Evolutionary conservation across 2,888 invertebrate species (phyloP).

Genomic region (Stenotaenia linearis): DNA sequence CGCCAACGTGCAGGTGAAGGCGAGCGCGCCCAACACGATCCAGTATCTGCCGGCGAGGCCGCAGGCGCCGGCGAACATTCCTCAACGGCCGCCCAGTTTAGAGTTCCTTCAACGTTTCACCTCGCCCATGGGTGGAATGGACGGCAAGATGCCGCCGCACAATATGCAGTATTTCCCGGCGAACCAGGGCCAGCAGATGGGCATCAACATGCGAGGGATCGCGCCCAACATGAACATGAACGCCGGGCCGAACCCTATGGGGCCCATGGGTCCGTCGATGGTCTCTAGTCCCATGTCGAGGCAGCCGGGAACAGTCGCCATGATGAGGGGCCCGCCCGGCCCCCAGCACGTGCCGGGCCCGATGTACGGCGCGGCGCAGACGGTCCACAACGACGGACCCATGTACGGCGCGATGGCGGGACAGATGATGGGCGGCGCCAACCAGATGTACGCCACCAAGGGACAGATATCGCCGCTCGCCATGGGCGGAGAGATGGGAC

Average conservation of each 20-base stretch:
- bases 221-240: slow-evolving; percentile 37
- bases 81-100: slow-evolving; percentile 76
- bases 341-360: slow-evolving; percentile 33
- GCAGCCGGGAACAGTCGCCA: slow-evolving; percentile 29
- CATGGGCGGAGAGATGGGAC: slow-evolving; percentile 38
- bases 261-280: slow-evolving; percentile 39
- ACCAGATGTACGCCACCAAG: slow-evolving; percentile 52
- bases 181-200: slow-evolving; percentile 30
- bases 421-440: slow-evolving; percentile 52
- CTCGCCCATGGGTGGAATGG: slow-evolving; percentile 68
- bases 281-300: slow-evolving; percentile 29
- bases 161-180: slow-evolving; percentile 68
- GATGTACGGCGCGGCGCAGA: slow-evolving; percentile 35
- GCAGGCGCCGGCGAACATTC: slow-evolving; percentile 60
- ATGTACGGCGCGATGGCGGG: slow-evolving; percentile 44
- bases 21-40: slow-evolving; percentile 94
- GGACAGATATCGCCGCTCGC: slow-evolving; percentile 37
- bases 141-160: slow-evolving; percentile 63
- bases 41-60: slow-evolving; percentile 94
- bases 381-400: slow-evolving; percentile 35
- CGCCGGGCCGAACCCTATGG: slow-evolving; percentile 38
- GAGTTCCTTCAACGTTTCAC: slow-evolving; percentile 85
- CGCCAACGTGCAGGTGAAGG: slow-evolving; percentile 81
- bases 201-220: slow-evolving; percentile 37
- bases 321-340: slow-evolving; percentile 31